Conservation (phyloP, 1,140 invertebrate genomes). For the Capitella teleta region DNA sequence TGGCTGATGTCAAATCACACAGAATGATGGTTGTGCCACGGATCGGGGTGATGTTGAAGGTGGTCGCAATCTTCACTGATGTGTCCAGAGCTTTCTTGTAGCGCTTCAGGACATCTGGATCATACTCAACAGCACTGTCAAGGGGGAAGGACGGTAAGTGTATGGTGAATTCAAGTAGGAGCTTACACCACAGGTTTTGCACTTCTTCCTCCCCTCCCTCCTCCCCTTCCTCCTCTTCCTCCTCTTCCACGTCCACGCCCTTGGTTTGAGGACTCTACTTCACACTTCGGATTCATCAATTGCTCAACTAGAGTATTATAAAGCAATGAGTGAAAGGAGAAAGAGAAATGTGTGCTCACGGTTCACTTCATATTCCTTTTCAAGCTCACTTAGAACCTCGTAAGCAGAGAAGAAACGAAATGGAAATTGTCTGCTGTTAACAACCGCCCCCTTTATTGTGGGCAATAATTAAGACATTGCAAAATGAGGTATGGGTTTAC, state of each 20-base stretch:
- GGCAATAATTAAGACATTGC: too few relatives aligned
- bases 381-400: constrained; percentile 34
- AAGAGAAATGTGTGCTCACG: constrained; percentile 24
- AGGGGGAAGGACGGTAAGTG: background rate
- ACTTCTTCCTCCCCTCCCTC: constrained; percentile 7
- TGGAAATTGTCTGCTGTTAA: constrained; percentile 43
- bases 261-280: too few relatives aligned
- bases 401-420: constrained; percentile 45
- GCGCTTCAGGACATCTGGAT: constrained; percentile 22
- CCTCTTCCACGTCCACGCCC: constrained; percentile 14
- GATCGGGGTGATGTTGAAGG: constrained; percentile 41
- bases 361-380: constrained; percentile 28
- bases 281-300: too few relatives aligned
- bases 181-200: background rate
- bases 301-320: too few relatives aligned
- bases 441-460: constrained; percentile 37
- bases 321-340: too few relatives aligned
- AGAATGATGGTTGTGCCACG: constrained; percentile 38
- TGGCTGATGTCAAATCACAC: constrained; percentile 25
- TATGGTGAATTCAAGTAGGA: background rate
- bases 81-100: constrained; percentile 40
- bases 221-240: constrained; percentile 12
- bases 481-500: background rate
- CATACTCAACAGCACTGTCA: constrained; percentile 28
- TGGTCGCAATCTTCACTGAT: constrained; percentile 41